Conservation (phyloP, 1,140 invertebrate genomes). For the Zaprionus africanus region DNA sequence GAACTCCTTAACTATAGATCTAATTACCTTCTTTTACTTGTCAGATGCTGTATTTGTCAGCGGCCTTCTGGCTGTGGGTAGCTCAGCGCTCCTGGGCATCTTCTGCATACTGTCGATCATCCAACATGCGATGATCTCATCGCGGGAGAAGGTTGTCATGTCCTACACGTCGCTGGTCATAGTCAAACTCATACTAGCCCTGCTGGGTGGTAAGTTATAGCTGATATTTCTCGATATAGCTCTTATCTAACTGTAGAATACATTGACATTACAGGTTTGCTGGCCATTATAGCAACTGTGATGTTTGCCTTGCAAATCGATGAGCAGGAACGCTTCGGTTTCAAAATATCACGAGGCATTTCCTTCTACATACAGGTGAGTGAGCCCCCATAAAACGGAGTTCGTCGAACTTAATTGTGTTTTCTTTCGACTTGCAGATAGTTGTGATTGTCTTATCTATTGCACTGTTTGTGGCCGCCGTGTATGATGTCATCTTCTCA, state of each 20-base stretch:
- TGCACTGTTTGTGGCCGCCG: conserved; percentile 89
- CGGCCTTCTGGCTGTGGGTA: conserved; percentile 89
- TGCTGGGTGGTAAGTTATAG: conserved; percentile 89
- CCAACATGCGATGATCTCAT: conserved; percentile 93
- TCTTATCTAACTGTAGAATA: not conserved
- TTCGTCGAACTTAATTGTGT: not conserved
- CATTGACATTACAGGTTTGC: conserved; percentile 87
- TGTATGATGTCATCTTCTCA: conserved; percentile 91
- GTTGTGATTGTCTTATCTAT: conserved; percentile 90
- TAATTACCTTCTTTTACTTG: conserved; percentile 67
- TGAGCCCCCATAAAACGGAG: not conserved
- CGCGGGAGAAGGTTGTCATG: conserved; percentile 91
- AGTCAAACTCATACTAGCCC: conserved; percentile 90
- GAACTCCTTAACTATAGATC: too few relatives aligned
- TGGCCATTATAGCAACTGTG: conserved; percentile 91
- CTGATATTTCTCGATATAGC: conserved; percentile 9
- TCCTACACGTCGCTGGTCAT: conserved; percentile 90
- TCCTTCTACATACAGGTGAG: conserved; percentile 94
- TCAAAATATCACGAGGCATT: conserved; percentile 90
- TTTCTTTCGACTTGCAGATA: conserved; percentile 86
- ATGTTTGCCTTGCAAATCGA: conserved; percentile 93
- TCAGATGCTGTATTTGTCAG: conserved; percentile 91
- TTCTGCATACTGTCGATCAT: conserved; percentile 91
- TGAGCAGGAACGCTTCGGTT: conserved; percentile 89
- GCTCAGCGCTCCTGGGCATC: conserved; percentile 89